These are phyloP conservation scores for Boloria selene DNA, from an alignment of 2,888 invertebrate genomes.

Conservation along the genomic window DNA sequence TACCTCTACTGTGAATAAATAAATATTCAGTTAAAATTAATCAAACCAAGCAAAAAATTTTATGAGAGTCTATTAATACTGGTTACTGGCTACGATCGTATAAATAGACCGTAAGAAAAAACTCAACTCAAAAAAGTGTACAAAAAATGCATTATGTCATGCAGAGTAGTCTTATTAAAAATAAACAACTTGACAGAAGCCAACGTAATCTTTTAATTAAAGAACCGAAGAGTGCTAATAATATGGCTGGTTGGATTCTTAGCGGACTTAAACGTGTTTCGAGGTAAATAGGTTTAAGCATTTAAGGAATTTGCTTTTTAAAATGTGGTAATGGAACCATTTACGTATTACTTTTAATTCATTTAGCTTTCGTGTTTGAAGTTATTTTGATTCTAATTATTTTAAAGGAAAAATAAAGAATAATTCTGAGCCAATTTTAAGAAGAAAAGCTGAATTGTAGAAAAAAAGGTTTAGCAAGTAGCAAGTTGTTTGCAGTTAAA, in stretches of 20 bases:
- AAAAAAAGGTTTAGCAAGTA: too few species aligned
- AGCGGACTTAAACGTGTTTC: slow-evolving; percentile 19
- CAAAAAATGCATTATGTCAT: slow-evolving; percentile 4
- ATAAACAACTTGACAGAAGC: slow-evolving; percentile 21
- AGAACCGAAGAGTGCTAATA: slow-evolving; percentile 23
- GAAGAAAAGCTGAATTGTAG: too few species aligned
- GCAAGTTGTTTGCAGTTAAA: too few species aligned
- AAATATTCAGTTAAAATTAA: too few species aligned
- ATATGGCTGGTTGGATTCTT: slow-evolving; percentile 19
- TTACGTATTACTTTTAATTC: not conserved
- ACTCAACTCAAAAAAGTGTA: slow-evolving; percentile 3
- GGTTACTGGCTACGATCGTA: not conserved
- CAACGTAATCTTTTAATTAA: slow-evolving; percentile 24
- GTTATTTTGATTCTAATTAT: not conserved
- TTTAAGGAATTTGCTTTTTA: slow-evolving; percentile 10
- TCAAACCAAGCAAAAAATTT: too few species aligned
- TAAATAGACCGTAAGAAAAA: slow-evolving; percentile 6
- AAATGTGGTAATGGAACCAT: slow-evolving; percentile 3
- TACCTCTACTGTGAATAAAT: too few species aligned
- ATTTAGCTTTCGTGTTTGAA: not conserved
- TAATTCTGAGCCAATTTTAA: not conserved
- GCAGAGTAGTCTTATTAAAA: slow-evolving; percentile 11
- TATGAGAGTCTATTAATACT: too few species aligned
- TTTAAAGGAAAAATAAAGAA: not conserved
- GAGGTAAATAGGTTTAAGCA: slow-evolving; percentile 10